Base-by-base conservation (phyloP, 2,797 vertebrate species). In the Schizopygopsis malacanthus region DNA sequence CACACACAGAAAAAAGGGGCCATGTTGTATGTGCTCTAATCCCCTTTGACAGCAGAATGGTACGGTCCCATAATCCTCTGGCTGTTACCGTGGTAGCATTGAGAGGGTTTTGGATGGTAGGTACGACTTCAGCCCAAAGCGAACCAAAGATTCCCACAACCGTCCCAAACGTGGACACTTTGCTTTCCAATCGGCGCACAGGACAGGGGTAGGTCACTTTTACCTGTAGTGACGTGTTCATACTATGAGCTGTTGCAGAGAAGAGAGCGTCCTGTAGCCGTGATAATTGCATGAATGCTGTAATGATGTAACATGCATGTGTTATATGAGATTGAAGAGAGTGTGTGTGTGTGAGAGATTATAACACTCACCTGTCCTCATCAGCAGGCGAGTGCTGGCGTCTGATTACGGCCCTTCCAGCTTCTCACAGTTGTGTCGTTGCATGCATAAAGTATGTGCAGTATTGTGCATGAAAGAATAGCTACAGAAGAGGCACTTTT, bases 51-150 rank as follows among this genome's bases (percentile, higher is more conserved):
- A 95, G 93, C 91, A 90, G 93, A 96, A 95, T 98, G 96, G 96
- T 97, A 96, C 93, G 88, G 95, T 96, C 97, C 96, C 91, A 94
- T 96, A 97, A 97, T 97, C 97, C 96, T 92, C 94, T 94, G 95
- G 94, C 92, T 96, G 95, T 97, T 96, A 95, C 96, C 95, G 95
- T 96, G 95, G 96, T 95, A 97, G 96, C 95, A 92, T 91, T 94
- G 95, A 95, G 94, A 96, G 94, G 96, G 95, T 95, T 96, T 94
- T 94, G 94, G 93, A 90, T 95, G 93, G 94, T 96, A 95, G 94
- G 92, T 94, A 94, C 95, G 93, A 94, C 93, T 93, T 90, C 87
- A 91, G 90, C 92, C 81, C 25, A 85, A 79, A 84, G 43, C 89
- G 80, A 91, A 92, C 90, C 89, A 90, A 92, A 94, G 92, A 95